A percentile compares a stretch with the other conserved stretches of the same genome.
phyloP scores from a whole-genome alignment of 2,797 vertebrate genomes.

The Myotis vivesi region DNA sequence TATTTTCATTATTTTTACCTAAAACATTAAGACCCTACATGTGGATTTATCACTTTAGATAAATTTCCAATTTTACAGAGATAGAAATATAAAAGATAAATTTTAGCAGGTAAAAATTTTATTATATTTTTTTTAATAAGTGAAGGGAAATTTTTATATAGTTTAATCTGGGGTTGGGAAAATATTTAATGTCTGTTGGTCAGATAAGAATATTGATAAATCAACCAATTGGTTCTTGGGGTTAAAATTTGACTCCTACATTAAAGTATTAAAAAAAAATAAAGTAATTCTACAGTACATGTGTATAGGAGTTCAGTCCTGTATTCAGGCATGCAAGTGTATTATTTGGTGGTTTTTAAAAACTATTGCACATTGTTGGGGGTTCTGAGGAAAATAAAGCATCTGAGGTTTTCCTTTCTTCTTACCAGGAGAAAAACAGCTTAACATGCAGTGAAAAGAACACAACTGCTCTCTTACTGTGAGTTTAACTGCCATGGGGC shows the following conservation, averaged over 20 bases:
- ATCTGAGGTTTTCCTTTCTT: constrained; percentile 49
- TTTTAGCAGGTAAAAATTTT: not conserved
- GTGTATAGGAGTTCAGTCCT: constrained; percentile 75
- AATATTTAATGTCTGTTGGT: constrained; percentile 21
- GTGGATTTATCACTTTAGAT: not conserved
- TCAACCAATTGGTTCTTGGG: not conserved
- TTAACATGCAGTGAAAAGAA: constrained; percentile 36
- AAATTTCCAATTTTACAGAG: constrained; percentile 39
- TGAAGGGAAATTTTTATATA: not conserved
- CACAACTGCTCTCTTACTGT: constrained; percentile 42
- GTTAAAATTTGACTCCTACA: constrained; percentile 60
- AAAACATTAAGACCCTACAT: constrained; percentile 47
- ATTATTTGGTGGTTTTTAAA: constrained; percentile 49
- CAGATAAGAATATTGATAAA: constrained; percentile 46
- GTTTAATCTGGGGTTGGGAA: not conserved
- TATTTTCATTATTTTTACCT: not conserved
- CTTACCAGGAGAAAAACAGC: constrained; percentile 34
- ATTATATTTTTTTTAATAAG: not conserved
- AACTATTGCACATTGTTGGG: constrained; percentile 54
- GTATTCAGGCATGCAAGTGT: constrained; percentile 72
- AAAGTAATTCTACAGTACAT: constrained; percentile 77
- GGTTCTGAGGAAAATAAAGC: constrained; percentile 18
- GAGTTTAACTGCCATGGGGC: not conserved
- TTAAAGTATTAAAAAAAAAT: constrained; percentile 70
- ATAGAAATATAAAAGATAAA: constrained; percentile 27